Percentiles rank a stretch among this genome's conserved stretches.
Evolutionary conservation across 2,888 invertebrate genomes (phyloP).

Genomic region (Aquatica leii): DNA sequence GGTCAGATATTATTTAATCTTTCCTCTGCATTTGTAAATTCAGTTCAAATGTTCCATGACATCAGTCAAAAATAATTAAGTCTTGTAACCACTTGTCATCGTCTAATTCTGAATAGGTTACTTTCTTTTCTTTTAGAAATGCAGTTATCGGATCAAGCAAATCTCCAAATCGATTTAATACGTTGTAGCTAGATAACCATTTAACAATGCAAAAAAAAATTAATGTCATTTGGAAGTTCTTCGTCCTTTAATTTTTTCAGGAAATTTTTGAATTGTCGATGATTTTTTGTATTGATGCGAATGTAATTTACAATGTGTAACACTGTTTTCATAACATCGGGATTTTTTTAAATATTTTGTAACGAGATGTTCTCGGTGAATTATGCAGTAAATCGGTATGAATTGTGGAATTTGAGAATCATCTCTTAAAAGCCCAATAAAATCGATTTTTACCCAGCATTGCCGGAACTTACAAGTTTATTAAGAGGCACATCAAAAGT

Average conservation of each 20-base stretch:
- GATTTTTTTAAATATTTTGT: conserved; percentile 29
- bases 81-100: conserved; percentile 26
- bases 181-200: conserved; percentile 36
- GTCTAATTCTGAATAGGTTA: conserved; percentile 38
- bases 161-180: conserved; percentile 21
- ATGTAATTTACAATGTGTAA: conserved; percentile 37
- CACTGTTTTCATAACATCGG: conserved; percentile 29
- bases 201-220: conserved; percentile 33
- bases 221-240: conserved; percentile 32
- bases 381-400: conserved; percentile 24
- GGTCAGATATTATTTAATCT: conserved; percentile 30
- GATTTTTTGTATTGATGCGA: conserved; percentile 32
- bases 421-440: conserved; percentile 27
- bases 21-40: conserved; percentile 37
- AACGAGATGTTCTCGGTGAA: conserved; percentile 19
- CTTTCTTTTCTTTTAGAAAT: conserved; percentile 31
- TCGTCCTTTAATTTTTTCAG: conserved; percentile 29
- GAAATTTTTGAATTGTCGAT: conserved; percentile 20
- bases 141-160: conserved; percentile 2
- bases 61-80: conserved; percentile 28
- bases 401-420: conserved; percentile 27
- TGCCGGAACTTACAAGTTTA: conserved; percentile 31
- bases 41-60: conserved; percentile 36
- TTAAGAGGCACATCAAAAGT: conserved; percentile 33
- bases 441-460: conserved; percentile 34